These are phyloP conservation scores for Drosophila seclusa DNA, from an alignment of 2,888 invertebrate genomes.

Conservation along the genomic window DNA sequence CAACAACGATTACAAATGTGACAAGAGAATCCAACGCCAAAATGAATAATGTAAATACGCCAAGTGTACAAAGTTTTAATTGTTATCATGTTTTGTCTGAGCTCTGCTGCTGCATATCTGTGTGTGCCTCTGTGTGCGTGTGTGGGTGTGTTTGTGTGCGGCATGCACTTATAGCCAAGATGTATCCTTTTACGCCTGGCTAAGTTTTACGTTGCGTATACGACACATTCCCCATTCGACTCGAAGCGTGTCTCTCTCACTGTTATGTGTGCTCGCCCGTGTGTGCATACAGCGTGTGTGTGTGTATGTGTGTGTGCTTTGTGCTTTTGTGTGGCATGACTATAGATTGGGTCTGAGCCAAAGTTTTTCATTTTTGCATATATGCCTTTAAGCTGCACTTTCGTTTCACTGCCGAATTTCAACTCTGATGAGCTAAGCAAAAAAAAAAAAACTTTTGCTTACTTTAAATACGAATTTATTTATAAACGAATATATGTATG, in stretches of 20 bases:
- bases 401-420: slow-evolving; percentile 46
- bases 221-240: slow-evolving; percentile 73
- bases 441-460: neutral
- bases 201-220: slow-evolving; percentile 78
- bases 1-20: slow-evolving; percentile 65
- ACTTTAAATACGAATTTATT: neutral
- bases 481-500: neutral
- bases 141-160: slow-evolving; percentile 17
- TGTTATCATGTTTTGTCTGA: slow-evolving; percentile 80
- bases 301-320: slow-evolving; percentile 17
- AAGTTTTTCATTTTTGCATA: slow-evolving; percentile 72
- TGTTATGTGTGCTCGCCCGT: slow-evolving; percentile 14
- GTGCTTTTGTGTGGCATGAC: slow-evolving; percentile 38
- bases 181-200: slow-evolving; percentile 80
- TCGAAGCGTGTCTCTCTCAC: slow-evolving; percentile 52
- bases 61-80: slow-evolving; percentile 80
- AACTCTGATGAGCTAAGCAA: slow-evolving; percentile 18
- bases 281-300: slow-evolving; percentile 8
- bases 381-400: slow-evolving; percentile 74
- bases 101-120: slow-evolving; percentile 5
- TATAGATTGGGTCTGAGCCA: slow-evolving; percentile 44
- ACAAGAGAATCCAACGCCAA: slow-evolving; percentile 76
- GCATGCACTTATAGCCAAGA: slow-evolving; percentile 74
- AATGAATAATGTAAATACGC: slow-evolving; percentile 81
- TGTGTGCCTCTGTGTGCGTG: slow-evolving; percentile 1